Evolutionary conservation across 2,888 invertebrate genomes (phyloP), one percentile per base, ranked within the genome.

Genomic region (Tetrapedia diversipes): DNA sequence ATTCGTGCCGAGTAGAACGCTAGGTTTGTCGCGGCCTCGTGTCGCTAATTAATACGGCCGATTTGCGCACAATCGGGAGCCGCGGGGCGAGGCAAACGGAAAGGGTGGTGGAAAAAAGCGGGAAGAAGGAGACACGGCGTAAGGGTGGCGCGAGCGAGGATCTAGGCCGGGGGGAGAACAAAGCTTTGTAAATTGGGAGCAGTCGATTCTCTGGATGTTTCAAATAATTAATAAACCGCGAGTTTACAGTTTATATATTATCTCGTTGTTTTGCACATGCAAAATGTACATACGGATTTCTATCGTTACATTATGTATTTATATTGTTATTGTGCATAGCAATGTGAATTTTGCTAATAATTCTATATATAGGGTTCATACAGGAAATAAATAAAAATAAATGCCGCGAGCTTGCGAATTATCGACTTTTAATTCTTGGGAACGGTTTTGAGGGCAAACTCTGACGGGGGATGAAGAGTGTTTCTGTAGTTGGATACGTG

Each of bases 21-120:
- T 32, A n/a, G n/a, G 65, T 66, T 67, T 68, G 72, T 72, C 73
- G 49, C 61, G 65, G 47, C 16, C 43, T 11, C 47, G 60, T 22
- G 64, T 51, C 71, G 74, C 78, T 78, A 78, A 80, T 78, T 78
- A 80, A 80, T 74, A 71, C 69, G 41, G 10, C 22, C 77, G 61
- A 72, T 77, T 79, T 77, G 41, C 69, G 63, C 64, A 74, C 74
- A 74, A 78, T 78, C 57, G n/a, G n/a, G n/a, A n/a, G n/a, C n/a
- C 47, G 32, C 19, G 37, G 16, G 8, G 22, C 37, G 51, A 19
- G 24, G 39, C 14, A 51, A n/a, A 4, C 14, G 16, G 32, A 27
- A 39, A n/a, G 41, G 29, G 10, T 39, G 19, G 16, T 11, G 34
- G 14, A 32, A 43, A 32, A 53, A 43, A 32, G 4, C 8, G n/a